Evolutionary conservation across 2,888 invertebrate genomes (phyloP).

Genomic region (Drosophila lacicola): DNA sequence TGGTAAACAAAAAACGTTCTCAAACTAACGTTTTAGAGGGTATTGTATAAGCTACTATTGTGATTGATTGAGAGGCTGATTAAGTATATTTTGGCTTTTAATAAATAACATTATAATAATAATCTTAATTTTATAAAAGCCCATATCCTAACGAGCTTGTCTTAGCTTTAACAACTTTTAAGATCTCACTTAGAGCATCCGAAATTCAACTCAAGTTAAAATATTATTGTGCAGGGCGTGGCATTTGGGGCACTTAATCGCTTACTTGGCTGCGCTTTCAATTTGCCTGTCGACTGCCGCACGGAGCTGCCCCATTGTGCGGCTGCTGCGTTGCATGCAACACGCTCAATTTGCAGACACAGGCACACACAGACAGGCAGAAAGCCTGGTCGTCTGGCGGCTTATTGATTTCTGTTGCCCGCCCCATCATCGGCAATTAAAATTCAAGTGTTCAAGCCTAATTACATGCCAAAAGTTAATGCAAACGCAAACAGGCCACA

Average conservation of each 20-base stretch:
- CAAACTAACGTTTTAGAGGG: too few species aligned
- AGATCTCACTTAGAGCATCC: too few species aligned
- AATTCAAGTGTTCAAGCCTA: conserved; percentile 64
- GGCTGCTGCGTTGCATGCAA: conserved; percentile 50
- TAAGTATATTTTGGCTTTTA: too few species aligned
- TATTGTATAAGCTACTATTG: too few species aligned
- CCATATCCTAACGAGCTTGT: too few species aligned
- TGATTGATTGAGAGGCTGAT: too few species aligned
- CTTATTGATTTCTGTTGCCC: conserved; percentile 62
- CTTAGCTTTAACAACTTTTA: too few species aligned
- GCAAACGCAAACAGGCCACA: conserved; percentile 32
- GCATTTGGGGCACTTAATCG: conserved; percentile 38
- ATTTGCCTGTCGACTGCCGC: conserved; percentile 22
- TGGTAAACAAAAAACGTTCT: too few species aligned
- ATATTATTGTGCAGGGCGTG: neutral
- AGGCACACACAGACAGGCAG: conserved; percentile 6
- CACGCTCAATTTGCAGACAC: conserved; percentile 55
- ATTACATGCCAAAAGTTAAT: conserved; percentile 55
- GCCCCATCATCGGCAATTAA: conserved; percentile 58
- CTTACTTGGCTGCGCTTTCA: conserved; percentile 30
- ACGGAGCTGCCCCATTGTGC: conserved; percentile 28
- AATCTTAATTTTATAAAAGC: too few species aligned
- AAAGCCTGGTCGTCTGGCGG: conserved; percentile 33
- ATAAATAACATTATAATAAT: too few species aligned
- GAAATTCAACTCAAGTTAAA: too few species aligned